These are phyloP conservation scores for Caenorhabditis elegans DNA, from an alignment of 1,140 invertebrate genomes.

Conservation along the genomic window DNA sequence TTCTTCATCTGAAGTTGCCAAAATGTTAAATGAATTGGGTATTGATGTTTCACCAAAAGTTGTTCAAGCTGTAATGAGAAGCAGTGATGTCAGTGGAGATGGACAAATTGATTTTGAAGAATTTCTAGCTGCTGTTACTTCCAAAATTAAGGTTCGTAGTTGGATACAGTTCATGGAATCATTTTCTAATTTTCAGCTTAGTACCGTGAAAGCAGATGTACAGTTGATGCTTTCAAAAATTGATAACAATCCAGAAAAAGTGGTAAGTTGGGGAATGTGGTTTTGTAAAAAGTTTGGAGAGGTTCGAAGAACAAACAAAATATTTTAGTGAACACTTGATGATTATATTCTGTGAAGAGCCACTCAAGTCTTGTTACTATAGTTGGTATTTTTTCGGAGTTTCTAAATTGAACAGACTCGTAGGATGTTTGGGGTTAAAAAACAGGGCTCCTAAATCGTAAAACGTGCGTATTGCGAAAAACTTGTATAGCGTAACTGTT, in stretches of 20 bases:
- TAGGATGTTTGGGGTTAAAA: no score
- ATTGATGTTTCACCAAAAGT: slow-evolving; percentile 47
- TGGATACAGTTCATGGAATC: not conserved
- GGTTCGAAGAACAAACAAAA: no score
- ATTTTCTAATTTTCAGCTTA: not conserved
- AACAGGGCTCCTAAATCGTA: no score
- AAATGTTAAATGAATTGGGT: slow-evolving; percentile 42
- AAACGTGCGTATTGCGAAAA: no score
- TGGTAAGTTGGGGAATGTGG: not conserved
- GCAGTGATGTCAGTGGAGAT: slow-evolving; percentile 39
- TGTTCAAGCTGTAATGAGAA: slow-evolving; percentile 49
- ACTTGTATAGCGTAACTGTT: no score
- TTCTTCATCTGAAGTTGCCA: slow-evolving; percentile 41
- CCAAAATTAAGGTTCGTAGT: slow-evolving; percentile 41
- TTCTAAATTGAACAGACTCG: no score
- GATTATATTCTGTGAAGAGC: not conserved
- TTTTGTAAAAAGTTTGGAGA: no score
- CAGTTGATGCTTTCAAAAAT: slow-evolving; percentile 39
- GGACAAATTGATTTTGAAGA: slow-evolving; percentile 48
- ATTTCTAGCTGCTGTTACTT: slow-evolving; percentile 47
- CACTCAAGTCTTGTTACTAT: no score
- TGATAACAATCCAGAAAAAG: slow-evolving; percentile 32
- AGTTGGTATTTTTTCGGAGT: no score
- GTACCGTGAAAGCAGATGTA: slow-evolving; percentile 40
- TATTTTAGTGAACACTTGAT: no score